phyloP scores from a whole-genome alignment of 2,797 vertebrate genomes.

The Ctenosaura bakeri region DNA sequence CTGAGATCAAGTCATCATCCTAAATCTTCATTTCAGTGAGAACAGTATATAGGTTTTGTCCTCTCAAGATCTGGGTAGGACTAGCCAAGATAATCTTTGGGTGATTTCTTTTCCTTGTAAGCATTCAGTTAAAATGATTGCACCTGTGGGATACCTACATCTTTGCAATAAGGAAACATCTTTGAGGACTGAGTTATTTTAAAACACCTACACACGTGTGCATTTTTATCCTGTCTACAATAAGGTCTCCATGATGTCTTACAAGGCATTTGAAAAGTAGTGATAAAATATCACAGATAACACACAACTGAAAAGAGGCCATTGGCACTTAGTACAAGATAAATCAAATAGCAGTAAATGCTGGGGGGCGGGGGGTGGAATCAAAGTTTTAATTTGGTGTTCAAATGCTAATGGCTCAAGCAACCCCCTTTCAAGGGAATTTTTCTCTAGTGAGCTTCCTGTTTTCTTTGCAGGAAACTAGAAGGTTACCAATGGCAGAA shows the following conservation, averaged over 20 bases:
- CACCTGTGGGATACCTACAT: background rate
- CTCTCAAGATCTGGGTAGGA: background rate
- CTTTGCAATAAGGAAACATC: background rate
- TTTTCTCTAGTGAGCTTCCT: background rate
- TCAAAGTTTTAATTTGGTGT: background rate
- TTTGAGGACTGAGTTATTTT: background rate
- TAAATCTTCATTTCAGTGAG: background rate
- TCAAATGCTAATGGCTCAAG: background rate
- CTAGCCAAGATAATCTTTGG: background rate
- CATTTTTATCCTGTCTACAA: background rate
- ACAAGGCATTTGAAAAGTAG: background rate
- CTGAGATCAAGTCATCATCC: background rate
- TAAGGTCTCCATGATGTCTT: too few species aligned
- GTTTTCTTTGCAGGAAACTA: background rate
- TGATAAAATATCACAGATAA: background rate
- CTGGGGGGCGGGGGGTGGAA: background rate
- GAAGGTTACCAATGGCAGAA: slow-evolving; percentile 13
- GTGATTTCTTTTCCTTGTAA: too few species aligned
- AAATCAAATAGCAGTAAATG: background rate
- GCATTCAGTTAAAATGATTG: background rate
- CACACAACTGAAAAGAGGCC: background rate
- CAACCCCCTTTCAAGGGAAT: background rate
- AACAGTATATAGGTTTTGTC: background rate
- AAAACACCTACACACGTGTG: background rate
- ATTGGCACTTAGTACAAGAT: background rate